Conservation (phyloP, 2,113 vertebrate species). For the Zingel zingel region DNA sequence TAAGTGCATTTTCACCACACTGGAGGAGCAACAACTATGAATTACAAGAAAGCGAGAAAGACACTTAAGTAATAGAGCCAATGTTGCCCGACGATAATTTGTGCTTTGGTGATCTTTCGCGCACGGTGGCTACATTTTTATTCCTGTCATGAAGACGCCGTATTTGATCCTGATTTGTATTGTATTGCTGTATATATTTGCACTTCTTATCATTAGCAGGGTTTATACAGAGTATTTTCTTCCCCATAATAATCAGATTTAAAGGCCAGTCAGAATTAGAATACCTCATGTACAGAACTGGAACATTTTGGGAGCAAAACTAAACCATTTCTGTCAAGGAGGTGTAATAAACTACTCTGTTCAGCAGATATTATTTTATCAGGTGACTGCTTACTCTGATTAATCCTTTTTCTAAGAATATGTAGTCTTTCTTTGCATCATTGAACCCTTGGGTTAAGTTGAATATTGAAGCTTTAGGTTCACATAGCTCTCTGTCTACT, state of each 20-base stretch:
- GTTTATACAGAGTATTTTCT: background rate
- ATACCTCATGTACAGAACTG: background rate
- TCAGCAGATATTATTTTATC: background rate
- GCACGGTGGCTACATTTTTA: background rate
- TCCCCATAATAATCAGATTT: background rate
- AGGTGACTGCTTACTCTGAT: background rate
- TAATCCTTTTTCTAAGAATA: background rate
- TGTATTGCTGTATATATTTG: background rate
- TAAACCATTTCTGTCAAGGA: background rate
- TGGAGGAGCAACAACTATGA: conserved; percentile 22
- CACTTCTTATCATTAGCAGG: background rate
- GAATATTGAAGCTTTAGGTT: background rate
- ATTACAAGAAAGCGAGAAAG: conserved; percentile 25
- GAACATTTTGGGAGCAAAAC: background rate
- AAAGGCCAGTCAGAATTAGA: conserved; percentile 5
- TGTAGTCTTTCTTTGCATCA: background rate
- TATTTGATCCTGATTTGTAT: background rate
- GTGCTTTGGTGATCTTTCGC: background rate
- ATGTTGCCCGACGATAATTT: background rate
- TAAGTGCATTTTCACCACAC: conserved; percentile 35
- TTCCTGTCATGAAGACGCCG: background rate
- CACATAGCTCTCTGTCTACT: background rate
- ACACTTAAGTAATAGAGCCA: conserved; percentile 5
- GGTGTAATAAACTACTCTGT: background rate
- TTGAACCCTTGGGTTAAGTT: background rate